Evolutionary conservation across 2,797 vertebrate species (phyloP), one percentile per base, ranked within the genome.

Genomic region (Acipenser oxyrinchus): DNA sequence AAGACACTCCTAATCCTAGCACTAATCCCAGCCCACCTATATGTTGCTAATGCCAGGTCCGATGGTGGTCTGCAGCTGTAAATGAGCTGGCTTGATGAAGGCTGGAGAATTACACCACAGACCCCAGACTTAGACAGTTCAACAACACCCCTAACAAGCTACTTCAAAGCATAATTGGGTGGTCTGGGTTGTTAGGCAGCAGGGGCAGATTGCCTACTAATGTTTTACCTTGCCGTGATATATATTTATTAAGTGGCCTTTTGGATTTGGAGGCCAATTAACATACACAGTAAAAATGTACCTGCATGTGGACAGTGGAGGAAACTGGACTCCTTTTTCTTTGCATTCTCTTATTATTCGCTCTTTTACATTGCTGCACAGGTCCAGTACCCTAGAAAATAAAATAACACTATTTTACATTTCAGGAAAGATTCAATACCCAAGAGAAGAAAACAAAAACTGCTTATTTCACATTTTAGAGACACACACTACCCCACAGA

Each of bases 281-380:
- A 37, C 37, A 37, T 37, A 37, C 37, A 37, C 37, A 37, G 3
- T 37, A 37, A 37, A 37, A 37, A 37, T 37, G n/a, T 55, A 98
- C 97, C 97, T 95, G 92, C 96, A 98, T 12, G 96, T 93, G 60
- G 93, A 92, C 72, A 98, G 76, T 0, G 96, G 94, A 49, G 89
- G 75, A 83, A 97, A 99, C 75, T 98, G 97, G 73, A 99, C 97
- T 71, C 95, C 97, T 72, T 74, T 96, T 70, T 98, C 96, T 90
- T 97, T 98, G 84, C 97, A 97, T 81, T 99, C 97, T 75, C 82
- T 86, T 76, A 84, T 75, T 78, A 99, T 94, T 79, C 95, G 90
- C 71, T 95, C 95, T 76, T 99, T 99, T 12, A 99, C 96, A 64
- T 99, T 99, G 78, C 93, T 91, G 83, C 97, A 99, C 74, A 98